Evolutionary conservation across 1,140 invertebrate species (phyloP).

Genomic region (Drosophila chauvacae): DNA sequence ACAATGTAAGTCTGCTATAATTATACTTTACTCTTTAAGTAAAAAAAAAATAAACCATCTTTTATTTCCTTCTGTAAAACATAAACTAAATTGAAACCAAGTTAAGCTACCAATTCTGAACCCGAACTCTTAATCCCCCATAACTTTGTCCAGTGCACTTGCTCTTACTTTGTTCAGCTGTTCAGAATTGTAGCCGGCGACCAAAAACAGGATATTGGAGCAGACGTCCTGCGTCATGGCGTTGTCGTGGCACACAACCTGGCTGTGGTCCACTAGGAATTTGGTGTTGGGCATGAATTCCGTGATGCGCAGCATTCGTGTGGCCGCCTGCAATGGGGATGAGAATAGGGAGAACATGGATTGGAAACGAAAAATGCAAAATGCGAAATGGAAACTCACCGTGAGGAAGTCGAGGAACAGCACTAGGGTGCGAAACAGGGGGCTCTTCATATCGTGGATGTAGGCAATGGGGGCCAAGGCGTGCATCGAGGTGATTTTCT

Average conservation of each 20-base stretch:
- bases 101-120: not conserved
- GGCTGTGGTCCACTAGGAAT: slow-evolving; percentile 85
- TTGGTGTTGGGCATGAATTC: slow-evolving; percentile 86
- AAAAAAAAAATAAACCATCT: not conserved
- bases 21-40: not conserved
- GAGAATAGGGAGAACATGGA: slow-evolving; percentile 12
- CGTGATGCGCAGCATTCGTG: slow-evolving; percentile 85
- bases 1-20: not conserved
- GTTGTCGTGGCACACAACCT: slow-evolving; percentile 85
- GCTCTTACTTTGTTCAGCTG: slow-evolving; percentile 84
- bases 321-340: slow-evolving; percentile 78
- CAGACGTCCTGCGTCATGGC: slow-evolving; percentile 86
- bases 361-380: slow-evolving; percentile 21
- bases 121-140: not conserved
- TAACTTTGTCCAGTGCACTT: not conserved
- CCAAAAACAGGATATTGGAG: slow-evolving; percentile 86
- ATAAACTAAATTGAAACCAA: no score
- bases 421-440: slow-evolving; percentile 83
- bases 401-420: slow-evolving; percentile 69
- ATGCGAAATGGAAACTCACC: slow-evolving; percentile 41
- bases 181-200: slow-evolving; percentile 86
- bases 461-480: slow-evolving; percentile 89
- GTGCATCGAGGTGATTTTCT: slow-evolving; percentile 88
- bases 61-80: not conserved
- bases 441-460: slow-evolving; percentile 86